Percentiles rank a stretch among this genome's conserved stretches.
phyloP scores from a whole-genome alignment of 92 coral and sea anemone species.

The Porites lobata region DNA sequence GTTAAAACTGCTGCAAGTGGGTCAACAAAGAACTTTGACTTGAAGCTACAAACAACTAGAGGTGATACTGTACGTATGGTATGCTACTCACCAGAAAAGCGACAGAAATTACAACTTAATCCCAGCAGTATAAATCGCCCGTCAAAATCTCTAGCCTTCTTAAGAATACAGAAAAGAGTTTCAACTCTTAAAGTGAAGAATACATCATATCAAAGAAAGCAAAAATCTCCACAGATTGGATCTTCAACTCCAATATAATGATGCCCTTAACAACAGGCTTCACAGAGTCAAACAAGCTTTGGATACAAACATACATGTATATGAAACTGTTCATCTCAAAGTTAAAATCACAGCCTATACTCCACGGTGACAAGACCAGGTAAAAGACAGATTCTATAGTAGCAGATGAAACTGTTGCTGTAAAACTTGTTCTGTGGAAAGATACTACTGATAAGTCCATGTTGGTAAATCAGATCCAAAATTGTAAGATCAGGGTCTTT shows the following conservation, averaged over 20 bases:
- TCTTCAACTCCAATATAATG: slow-evolving; percentile 49
- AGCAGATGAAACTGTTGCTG: slow-evolving; percentile 47
- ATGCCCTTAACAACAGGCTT: not conserved
- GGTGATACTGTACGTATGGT: slow-evolving; percentile 33
- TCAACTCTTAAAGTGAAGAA: slow-evolving; percentile 26
- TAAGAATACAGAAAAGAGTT: slow-evolving; percentile 7
- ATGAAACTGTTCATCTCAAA: not conserved
- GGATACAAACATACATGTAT: not conserved
- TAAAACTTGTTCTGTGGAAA: slow-evolving; percentile 62
- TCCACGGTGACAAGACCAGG: not conserved
- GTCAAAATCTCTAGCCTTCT: slow-evolving; percentile 25
- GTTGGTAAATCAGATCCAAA: slow-evolving; percentile 7
- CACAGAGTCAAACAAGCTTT: slow-evolving; percentile 19
- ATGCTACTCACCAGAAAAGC: slow-evolving; percentile 64
- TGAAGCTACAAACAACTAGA: slow-evolving; percentile 48
- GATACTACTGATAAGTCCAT: slow-evolving; percentile 24
- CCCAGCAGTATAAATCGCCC: slow-evolving; percentile 44
- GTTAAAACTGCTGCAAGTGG: slow-evolving; percentile 10
- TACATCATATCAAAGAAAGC: slow-evolving; percentile 58
- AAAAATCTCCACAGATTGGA: slow-evolving; percentile 21
- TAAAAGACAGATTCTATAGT: slow-evolving; percentile 46
- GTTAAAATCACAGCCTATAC: slow-evolving; percentile 31
- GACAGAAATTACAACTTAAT: slow-evolving; percentile 36
- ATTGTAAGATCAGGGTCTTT: slow-evolving; percentile 2
- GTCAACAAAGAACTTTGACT: slow-evolving; percentile 43